These are phyloP conservation scores for Ptychodera flava DNA, from an alignment of 35 echinoderm and acorn worm species.

Conservation along the genomic window DNA sequence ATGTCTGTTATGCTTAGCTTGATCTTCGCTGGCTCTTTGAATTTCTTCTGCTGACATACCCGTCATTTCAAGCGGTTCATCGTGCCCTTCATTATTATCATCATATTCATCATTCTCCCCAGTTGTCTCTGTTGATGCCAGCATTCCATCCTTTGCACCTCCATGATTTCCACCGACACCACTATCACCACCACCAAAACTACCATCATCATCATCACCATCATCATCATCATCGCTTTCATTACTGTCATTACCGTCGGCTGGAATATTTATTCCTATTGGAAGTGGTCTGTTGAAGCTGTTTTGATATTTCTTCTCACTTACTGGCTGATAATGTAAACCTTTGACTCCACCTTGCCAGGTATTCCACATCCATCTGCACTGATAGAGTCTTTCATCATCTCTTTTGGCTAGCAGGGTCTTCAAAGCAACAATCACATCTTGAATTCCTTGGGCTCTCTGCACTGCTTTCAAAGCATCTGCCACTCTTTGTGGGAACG, in stretches of 20 bases:
- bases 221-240: too few relatives aligned
- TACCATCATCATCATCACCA: background rate
- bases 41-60: background rate
- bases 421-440: background rate
- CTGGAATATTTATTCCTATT: background rate
- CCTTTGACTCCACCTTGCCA: background rate
- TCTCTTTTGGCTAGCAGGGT: conserved; percentile 8
- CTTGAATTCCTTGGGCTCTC: background rate
- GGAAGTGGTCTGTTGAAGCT: background rate
- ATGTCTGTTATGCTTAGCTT: background rate
- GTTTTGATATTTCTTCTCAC: background rate
- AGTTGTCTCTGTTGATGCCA: too few relatives aligned
- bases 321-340: background rate
- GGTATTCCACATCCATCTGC: conserved; percentile 7
- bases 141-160: too few relatives aligned
- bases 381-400: conserved; percentile 10
- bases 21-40: background rate
- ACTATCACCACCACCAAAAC: background rate
- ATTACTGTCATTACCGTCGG: too few relatives aligned
- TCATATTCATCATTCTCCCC: background rate
- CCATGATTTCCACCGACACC: background rate
- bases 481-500: conserved; percentile 21
- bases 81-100: too few relatives aligned
- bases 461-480: conserved; percentile 14
- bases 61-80: background rate